Base-by-base conservation (phyloP, 2,113 vertebrate species). In the Protobothrops mucrosquamatus region DNA sequence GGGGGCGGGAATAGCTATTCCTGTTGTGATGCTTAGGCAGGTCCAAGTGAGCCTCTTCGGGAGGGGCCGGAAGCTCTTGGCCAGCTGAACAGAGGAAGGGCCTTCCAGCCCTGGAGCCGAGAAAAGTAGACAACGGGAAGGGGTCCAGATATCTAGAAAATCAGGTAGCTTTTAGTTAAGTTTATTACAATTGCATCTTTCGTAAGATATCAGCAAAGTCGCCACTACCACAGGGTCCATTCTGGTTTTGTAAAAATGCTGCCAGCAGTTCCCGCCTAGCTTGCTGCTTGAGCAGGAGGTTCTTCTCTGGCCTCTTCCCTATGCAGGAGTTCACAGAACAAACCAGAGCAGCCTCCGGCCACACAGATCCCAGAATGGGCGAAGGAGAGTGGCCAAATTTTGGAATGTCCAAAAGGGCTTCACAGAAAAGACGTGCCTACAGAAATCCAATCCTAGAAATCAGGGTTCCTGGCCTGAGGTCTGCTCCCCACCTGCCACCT, bases 281-380 rank as follows among this genome's bases (percentile, higher is more conserved):
- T 15, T 26, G 10, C 20, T 8, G 2, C 7, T 29, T 12, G 18
- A 61, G 52, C 52, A 29, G 15, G 15, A 1, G 1, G 0, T 26
- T 14, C 54, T 69, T 12, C 3, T 24, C 34, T 7, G 24, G 43
- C 46, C 54, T 6, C 22, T 23, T 3, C 22, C 20, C 1, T 22
- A 4, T 12, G 1, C 43, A 51, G 69, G 22, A 52, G 3, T 22
- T 15, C 57, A 39, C 15, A 1, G 4, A 3, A 26, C 1, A 1
- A 46, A 39, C 22, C 20, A 15, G 22, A 12, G 22, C 54, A 39
- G 88, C 88, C 48, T 20, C 2, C 2, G 15, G 2, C 8, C 26
- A 0, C 15, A 3, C 39, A 6, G 5, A 12, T 6, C 3, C 18
- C 20, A 24, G 23, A 43, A n/a, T 0, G 10, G 4, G 11, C 7